phyloP scores from a whole-genome alignment of 2,113 vertebrate species.

The Daboia siamensis region DNA sequence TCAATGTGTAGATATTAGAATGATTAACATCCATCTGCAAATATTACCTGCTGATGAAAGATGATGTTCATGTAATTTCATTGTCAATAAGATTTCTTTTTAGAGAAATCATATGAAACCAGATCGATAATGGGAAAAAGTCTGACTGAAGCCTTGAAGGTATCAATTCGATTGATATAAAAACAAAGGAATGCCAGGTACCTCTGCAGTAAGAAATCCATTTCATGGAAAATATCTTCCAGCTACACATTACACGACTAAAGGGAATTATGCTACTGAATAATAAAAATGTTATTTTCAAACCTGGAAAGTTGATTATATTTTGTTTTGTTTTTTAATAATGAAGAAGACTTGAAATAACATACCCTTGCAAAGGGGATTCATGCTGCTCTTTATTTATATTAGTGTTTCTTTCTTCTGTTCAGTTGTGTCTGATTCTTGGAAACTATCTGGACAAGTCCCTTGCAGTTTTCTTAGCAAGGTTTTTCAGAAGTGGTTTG shows the following conservation, averaged over 20 bases:
- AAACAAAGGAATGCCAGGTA: background rate
- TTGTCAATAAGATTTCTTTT: background rate
- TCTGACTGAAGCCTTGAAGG: background rate
- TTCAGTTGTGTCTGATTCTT: background rate
- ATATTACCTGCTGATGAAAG: slow-evolving; percentile 1
- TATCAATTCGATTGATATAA: background rate
- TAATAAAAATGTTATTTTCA: background rate
- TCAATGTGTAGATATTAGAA: background rate
- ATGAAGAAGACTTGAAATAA: background rate
- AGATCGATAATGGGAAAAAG: background rate
- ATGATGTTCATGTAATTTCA: background rate
- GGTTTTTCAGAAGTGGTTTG: background rate
- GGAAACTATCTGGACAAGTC: background rate
- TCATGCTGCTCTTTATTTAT: background rate
- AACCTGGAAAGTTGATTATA: background rate
- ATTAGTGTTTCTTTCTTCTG: background rate
- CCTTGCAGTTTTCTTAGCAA: background rate
- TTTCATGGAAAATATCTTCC: background rate
- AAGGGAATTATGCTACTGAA: background rate
- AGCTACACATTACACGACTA: background rate
- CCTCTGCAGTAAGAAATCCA: background rate
- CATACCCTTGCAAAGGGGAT: background rate
- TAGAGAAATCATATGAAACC: background rate
- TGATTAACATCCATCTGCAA: background rate
- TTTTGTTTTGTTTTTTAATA: background rate